Evolutionary conservation across 2,888 invertebrate genomes (phyloP).

Genomic region (Orchesellides sinensis): DNA sequence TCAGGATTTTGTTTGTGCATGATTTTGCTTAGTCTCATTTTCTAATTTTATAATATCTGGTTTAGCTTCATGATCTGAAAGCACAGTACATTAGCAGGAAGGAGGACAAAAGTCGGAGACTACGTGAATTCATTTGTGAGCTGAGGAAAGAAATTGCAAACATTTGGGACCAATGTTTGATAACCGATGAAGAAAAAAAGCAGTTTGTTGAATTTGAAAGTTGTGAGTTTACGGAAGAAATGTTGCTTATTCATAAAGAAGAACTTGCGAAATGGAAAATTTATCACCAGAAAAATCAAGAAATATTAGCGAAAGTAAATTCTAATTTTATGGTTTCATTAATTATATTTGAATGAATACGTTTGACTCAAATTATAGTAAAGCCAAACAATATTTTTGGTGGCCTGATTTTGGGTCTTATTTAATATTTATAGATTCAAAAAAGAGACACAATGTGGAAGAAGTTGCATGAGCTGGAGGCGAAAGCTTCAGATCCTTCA

Average conservation of each 20-base stretch:
- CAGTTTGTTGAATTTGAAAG: conserved; percentile 55
- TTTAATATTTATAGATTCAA: conserved; percentile 30
- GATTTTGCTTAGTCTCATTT: not conserved
- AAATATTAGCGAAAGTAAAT: conserved; percentile 59
- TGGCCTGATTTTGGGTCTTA: not conserved
- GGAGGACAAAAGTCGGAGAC: conserved; percentile 41
- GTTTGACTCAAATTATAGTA: no score
- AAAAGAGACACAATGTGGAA: conserved; percentile 68
- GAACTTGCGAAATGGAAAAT: conserved; percentile 63
- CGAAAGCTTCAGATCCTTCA: conserved; percentile 62
- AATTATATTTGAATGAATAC: not conserved
- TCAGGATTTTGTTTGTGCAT: not conserved
- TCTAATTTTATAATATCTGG: not conserved
- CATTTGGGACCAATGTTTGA: conserved; percentile 66
- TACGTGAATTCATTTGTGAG: conserved; percentile 59
- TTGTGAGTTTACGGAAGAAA: conserved; percentile 57
- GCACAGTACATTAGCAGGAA: conserved; percentile 28
- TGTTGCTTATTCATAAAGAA: conserved; percentile 58
- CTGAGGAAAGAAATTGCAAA: conserved; percentile 54
- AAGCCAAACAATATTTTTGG: no score
- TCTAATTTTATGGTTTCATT: not conserved
- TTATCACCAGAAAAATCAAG: conserved; percentile 67
- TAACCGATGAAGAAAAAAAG: conserved; percentile 62
- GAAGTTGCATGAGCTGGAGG: conserved; percentile 61
- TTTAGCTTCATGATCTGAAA: conserved; percentile 55